phyloP scores from a whole-genome alignment of 1,140 invertebrate species.

The Leptestheria dahalacensis region DNA sequence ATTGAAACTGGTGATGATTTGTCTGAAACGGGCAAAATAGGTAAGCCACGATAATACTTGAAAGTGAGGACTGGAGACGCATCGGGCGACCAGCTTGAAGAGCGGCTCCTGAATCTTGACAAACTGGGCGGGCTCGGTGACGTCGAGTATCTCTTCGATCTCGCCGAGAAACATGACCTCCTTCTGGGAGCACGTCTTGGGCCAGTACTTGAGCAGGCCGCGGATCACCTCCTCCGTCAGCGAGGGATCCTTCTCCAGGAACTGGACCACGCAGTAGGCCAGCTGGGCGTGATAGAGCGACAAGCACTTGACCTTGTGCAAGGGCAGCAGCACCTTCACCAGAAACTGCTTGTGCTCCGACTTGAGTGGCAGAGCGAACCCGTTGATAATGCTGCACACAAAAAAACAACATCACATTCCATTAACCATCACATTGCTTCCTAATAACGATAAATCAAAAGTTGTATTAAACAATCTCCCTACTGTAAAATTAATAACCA shows the following conservation, averaged over 20 bases:
- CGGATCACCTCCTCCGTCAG: constrained; percentile 92
- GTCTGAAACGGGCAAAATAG: not conserved
- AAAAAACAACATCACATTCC: constrained; percentile 13
- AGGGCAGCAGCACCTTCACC: constrained; percentile 92
- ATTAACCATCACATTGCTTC: constrained; percentile 10
- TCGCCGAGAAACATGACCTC: constrained; percentile 98
- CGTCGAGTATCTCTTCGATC: constrained; percentile 94
- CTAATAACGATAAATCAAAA: constrained; percentile 4
- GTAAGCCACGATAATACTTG: no score
- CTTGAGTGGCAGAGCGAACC: constrained; percentile 93
- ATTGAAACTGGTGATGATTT: no score
- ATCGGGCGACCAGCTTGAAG: constrained; percentile 92
- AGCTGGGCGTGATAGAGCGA: constrained; percentile 90
- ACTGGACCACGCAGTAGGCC: constrained; percentile 99
- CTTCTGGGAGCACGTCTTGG: constrained; percentile 97
- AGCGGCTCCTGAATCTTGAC: constrained; percentile 92
- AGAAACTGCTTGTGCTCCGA: constrained; percentile 95
- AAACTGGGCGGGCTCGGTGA: constrained; percentile 97
- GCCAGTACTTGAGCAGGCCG: constrained; percentile 96
- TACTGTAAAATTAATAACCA: not conserved
- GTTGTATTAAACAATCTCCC: not conserved
- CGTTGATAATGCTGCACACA: constrained; percentile 85
- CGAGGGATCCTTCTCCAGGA: constrained; percentile 94
- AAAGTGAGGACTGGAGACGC: constrained; percentile 97
- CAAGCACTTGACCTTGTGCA: constrained; percentile 91